Evolutionary conservation across 2,113 vertebrate genomes (phyloP).

Genomic region (Eulemur rufifrons): DNA sequence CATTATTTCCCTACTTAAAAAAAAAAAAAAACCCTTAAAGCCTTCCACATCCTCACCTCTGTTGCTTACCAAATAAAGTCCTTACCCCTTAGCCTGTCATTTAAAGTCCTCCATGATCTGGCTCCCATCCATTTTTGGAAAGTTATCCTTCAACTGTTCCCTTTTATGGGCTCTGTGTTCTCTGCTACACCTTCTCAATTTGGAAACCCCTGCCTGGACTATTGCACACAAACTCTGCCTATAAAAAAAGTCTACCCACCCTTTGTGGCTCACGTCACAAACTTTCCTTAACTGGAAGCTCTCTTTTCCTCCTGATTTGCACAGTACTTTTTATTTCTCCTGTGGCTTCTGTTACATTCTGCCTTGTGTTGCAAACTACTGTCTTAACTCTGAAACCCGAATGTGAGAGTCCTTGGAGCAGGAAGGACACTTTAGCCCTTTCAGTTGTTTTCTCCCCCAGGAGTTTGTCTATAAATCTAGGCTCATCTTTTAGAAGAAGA

Average conservation of each 20-base stretch:
- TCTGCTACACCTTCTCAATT: slow-evolving; percentile 62
- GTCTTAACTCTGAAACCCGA: slow-evolving; percentile 13
- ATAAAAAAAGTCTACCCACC: slow-evolving; percentile 41
- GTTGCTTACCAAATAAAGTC: slow-evolving; percentile 58
- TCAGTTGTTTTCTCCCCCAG: background rate
- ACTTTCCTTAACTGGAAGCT: background rate
- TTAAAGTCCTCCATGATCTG: slow-evolving; percentile 53
- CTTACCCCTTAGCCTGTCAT: slow-evolving; percentile 47
- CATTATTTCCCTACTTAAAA: background rate
- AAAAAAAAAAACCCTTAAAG: background rate
- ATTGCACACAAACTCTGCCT: slow-evolving; percentile 43
- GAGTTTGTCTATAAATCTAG: background rate
- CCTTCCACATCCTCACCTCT: background rate
- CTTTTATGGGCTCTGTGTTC: slow-evolving; percentile 67
- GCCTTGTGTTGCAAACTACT: background rate
- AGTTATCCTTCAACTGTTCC: slow-evolving; percentile 55
- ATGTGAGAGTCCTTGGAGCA: background rate
- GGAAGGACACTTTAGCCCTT: background rate
- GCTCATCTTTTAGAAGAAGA: background rate
- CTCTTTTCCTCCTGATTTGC: slow-evolving; percentile 9
- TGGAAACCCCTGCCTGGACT: slow-evolving; percentile 63
- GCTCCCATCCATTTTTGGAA: slow-evolving; percentile 49
- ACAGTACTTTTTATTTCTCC: background rate
- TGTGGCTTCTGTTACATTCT: background rate
- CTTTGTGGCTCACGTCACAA: slow-evolving; percentile 6